A percentile compares a stretch with the other conserved stretches of the same genome.
Evolutionary conservation across 2,797 vertebrate genomes (phyloP).

Genomic region (Pseudochromis fuscus): DNA sequence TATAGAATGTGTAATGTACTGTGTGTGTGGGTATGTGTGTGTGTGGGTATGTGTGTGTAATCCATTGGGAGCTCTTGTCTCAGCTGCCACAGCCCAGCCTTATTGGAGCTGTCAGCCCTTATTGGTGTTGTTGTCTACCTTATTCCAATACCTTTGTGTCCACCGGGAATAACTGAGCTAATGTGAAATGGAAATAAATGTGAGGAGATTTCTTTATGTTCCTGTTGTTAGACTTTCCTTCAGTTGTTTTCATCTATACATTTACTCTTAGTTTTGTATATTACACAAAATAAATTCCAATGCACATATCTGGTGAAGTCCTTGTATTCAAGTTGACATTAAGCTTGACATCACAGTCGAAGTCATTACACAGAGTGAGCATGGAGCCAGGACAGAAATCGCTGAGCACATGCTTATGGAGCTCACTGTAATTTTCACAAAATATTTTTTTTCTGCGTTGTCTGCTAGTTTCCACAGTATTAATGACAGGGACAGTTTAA

Average conservation of each 20-base stretch:
- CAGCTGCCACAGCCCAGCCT: conserved; percentile 40
- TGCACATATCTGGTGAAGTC: neutral
- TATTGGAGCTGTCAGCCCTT: conserved; percentile 41
- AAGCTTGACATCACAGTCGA: conserved; percentile 21
- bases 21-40: conserved; percentile 5
- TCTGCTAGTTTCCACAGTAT: conserved; percentile 34
- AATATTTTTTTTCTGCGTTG: conserved; percentile 34
- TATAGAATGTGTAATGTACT: neutral
- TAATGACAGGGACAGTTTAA: conserved; percentile 45
- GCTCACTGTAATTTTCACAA: conserved; percentile 28
- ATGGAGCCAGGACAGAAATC: conserved; percentile 10
- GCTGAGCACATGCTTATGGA: conserved; percentile 32
- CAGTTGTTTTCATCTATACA: neutral
- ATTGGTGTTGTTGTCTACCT: conserved; percentile 33
- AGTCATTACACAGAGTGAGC: conserved; percentile 16
- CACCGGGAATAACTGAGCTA: conserved; percentile 11
- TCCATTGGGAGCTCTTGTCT: conserved; percentile 47
- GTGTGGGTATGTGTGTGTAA: conserved; percentile 13
- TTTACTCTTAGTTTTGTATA: neutral
- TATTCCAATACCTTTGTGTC: conserved; percentile 19
- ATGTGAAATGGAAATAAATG: conserved; percentile 5
- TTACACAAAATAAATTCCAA: too few relatives aligned
- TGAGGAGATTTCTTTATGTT: neutral
- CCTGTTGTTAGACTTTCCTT: neutral
- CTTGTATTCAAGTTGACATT: conserved; percentile 26